Base-by-base conservation (phyloP, 2,888 invertebrate genomes). In the Eledona agricola region DNA sequence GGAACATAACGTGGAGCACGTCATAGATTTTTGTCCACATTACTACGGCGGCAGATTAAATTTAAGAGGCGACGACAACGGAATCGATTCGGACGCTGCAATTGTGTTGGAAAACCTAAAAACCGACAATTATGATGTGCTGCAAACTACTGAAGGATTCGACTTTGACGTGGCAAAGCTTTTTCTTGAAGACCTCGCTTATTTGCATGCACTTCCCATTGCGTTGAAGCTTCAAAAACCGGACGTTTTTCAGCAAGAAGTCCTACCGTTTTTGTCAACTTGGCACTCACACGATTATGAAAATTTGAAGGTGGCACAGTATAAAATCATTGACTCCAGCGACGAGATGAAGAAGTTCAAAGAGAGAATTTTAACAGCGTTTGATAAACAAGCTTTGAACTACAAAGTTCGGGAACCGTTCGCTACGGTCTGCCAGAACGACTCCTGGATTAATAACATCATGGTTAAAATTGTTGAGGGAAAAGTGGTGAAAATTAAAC, bases 371-470 rank as follows among this genome's bases (percentile, higher is more conserved):
- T 16, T 10, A 2, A 32, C 12, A 32, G 4, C 13, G 3, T 13
- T 12, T n/a, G 16, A 32, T 15, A 6, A n/a, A 32, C 3, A 10
- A 15, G n/a, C 2, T 6, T 6, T 15, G 4, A 12, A 7, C 4
- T 5, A 2, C 5, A 15, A 3, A 5, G 20, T 7, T 9, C 23
- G 40, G 26, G 78, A 78, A 16, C 76, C 77, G 0, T 84, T 80
- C 72, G 77, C 76, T 1, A 78, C 81, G 0, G 73, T 83, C 6
- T 72, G 75, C 1, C 84, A 84, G 54, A 71, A 74, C 1, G 84
- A 84, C 64, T 72, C 80, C 34, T 84, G 83, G 84, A 78, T 79
- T n/a, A 83, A 83, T 62, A 84, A 84, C 58, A 72, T 82, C 2
- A 77, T 84, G 76, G 69, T 82, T 7, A 77, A 77, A 60, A 75